Evolutionary conservation across 2,113 vertebrate genomes (phyloP), one percentile per base, ranked within the genome.

Genomic region (Plotosus lineatus): DNA sequence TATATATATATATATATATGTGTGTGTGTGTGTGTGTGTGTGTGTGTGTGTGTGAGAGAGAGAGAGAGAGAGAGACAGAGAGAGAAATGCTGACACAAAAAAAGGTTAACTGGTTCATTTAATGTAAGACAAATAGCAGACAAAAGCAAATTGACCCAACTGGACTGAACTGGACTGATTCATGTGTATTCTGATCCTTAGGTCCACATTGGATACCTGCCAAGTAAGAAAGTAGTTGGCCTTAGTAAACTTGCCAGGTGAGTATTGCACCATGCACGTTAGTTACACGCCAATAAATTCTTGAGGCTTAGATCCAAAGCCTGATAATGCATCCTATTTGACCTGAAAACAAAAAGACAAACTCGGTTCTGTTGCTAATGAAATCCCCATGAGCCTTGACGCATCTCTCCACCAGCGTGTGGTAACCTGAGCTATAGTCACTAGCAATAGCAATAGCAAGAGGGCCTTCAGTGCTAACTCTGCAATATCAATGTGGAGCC

Each of bases 201-300:
- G 92, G 92, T 94, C 78, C 91, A 93, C 75, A 92, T 94, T 40
- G 94, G 90, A 40, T 93, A 95, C 60, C 87, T 94, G 77, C 88
- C 91, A 75, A 93, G 88, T 85, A 94, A 93, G 85, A 95, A 94
- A 90, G 92, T 91, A 76, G 91, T 91, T 82, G 92, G 91, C 53
- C 89, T 93, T 72, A 89, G 87, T 86, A 93, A 95, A 77, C 86
- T 93, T 88, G 93, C 94, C 87, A 94, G 91, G 92, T 94, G 90
- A 83, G 80, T 82, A 63, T n/a, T 17, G 51, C 63, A 69, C 17
- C 69, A 75, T 36, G 6, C 12, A 36, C 9, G 26, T 94, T 91
- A 90, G 33, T 88, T 31, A 81, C 51, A 82, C 82, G 19, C 66
- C 86, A 75, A 81, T 87, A 91, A 79, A 88, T 92, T 92, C 91